Evolutionary conservation across 35 echinoderm and acorn worm genomes (phyloP).

Genomic region (Hemicentrotus pulcherrimus): DNA sequence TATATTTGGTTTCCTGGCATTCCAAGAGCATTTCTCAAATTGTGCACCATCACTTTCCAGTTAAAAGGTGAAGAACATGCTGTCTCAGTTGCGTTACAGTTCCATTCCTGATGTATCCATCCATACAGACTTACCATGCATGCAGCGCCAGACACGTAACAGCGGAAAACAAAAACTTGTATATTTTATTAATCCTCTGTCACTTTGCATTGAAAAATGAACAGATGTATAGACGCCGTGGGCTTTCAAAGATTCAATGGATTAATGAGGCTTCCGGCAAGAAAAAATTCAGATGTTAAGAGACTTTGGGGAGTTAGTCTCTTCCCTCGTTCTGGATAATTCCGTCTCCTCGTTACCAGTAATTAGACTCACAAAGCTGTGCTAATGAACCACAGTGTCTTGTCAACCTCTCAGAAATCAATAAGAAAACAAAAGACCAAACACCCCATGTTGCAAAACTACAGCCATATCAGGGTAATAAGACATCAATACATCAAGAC

Average conservation of each 20-base stretch:
- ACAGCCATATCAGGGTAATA: not conserved
- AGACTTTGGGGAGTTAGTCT: not conserved
- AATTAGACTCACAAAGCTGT: not conserved
- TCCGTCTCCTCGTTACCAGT: not conserved
- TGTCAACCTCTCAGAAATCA: not conserved
- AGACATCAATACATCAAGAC: not conserved
- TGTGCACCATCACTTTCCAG: not conserved
- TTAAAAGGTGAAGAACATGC: not conserved
- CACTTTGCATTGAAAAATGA: not conserved
- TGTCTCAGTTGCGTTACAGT: not conserved
- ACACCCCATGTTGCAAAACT: not conserved
- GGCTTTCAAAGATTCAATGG: not conserved
- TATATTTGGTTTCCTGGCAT: not conserved
- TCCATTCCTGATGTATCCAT: not conserved
- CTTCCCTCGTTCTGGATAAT: not conserved
- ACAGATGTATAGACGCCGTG: not conserved
- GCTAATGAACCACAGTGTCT: not conserved
- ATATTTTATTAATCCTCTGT: not conserved
- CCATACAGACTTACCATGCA: not conserved
- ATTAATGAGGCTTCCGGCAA: too few species aligned
- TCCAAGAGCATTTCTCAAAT: not conserved
- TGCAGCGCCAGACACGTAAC: not conserved
- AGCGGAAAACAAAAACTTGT: not conserved
- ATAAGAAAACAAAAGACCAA: not conserved
- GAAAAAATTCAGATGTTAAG: too few species aligned